Base-by-base conservation (phyloP, 1,140 invertebrate species). In the Whitmania pigra region DNA sequence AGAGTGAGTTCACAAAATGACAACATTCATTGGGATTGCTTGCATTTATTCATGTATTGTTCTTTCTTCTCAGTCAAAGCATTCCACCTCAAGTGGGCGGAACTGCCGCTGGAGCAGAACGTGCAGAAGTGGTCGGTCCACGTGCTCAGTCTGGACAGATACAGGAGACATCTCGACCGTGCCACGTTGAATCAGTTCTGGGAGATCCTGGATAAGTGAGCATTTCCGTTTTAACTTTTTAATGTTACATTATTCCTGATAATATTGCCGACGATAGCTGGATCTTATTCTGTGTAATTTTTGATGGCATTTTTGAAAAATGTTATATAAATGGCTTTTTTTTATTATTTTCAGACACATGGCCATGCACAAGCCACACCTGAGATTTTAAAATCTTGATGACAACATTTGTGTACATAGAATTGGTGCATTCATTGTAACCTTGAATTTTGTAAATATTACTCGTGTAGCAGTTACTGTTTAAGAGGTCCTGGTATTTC, bases 51-150 rank as follows among this genome's bases (percentile, higher is more conserved):
- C n/a, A n/a, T 49, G 17, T 13, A 25, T 27, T 3, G 3, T 69
- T n/a, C 55, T 20, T 74, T 72, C 36, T 75, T 73, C 74, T 11
- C 80, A 95, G 93, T 98, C 79, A 92, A 89, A 82, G 96, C 92
- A 54, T 99, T 97, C 84, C 96, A 99, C 82, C 84, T 99, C 75
- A 97, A 98, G 84, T 98, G 89, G 81, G 90, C 94, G 78, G 94
- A 98, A 83, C 90, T 96, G 86, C 90, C 89, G 78, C 76, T 97
- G 75, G 95, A 99, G 80, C 83, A 87, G 13, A 99, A 98, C 82
- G 93, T 99, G 53, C 89, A 88, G 31, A 90, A 93, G 76, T 99
- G 96, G 96, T 90, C 91, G 31, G 96, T 99, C 0, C 90, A 89
- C 31, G 88, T 98, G 20, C 88, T 99, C 63, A 88, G 93, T 80